Evolutionary conservation across 2,113 vertebrate genomes (phyloP).

Genomic region (Nibea albiflora): DNA sequence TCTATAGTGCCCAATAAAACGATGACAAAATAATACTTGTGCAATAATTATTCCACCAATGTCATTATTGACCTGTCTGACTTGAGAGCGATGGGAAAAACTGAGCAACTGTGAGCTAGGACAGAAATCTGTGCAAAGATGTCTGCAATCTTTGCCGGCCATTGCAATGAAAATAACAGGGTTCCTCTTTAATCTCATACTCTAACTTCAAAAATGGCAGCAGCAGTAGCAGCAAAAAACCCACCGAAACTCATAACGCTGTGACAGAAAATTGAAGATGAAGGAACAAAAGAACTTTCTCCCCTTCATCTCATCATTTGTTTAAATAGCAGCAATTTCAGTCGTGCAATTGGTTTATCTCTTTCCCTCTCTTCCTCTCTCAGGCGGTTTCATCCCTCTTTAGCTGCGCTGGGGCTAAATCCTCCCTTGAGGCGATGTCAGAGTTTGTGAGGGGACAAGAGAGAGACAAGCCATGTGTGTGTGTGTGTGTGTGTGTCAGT

Average conservation of each 20-base stretch:
- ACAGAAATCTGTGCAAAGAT: conserved; percentile 4
- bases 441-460: conserved; percentile 11
- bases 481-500: not conserved
- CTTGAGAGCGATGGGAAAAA: not conserved
- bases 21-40: not conserved
- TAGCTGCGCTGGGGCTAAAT: conserved; percentile 31
- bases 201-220: conserved; percentile 41
- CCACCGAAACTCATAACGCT: conserved; percentile 25
- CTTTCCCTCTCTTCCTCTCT: conserved; percentile 8
- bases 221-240: conserved; percentile 3
- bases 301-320: conserved; percentile 36
- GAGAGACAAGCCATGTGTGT: conserved; percentile 12
- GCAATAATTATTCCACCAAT: not conserved
- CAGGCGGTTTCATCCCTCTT: conserved; percentile 18
- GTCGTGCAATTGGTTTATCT: not conserved
- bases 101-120: conserved; percentile 1
- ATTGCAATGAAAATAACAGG: conserved; percentile 26
- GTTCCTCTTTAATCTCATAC: conserved; percentile 38
- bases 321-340: conserved; percentile 52
- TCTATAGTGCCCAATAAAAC: not conserved
- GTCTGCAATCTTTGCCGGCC: not conserved
- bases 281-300: conserved; percentile 36
- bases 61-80: conserved; percentile 5
- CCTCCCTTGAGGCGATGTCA: conserved; percentile 40
- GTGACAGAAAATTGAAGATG: conserved; percentile 39